Evolutionary conservation across 2,113 vertebrate species (phyloP), one percentile per base, ranked within the genome.

Genomic region (Labeo rohita): DNA sequence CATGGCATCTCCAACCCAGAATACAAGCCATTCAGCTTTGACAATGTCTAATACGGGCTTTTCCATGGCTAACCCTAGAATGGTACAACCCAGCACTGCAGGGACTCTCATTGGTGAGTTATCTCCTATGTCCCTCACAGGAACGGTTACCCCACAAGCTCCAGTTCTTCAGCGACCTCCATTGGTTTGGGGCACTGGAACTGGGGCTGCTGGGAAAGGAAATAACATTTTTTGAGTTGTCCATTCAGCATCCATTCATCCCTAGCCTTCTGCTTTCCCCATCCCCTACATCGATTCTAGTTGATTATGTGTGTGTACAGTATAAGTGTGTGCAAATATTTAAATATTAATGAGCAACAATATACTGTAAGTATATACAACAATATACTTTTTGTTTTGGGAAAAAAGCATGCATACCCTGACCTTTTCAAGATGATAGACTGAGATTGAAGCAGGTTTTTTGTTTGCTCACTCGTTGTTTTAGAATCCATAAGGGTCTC

Each of bases 211-310:
- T 0, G 43, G 8, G 16, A 83, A 52, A 34, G 45, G 66, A 43
- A 89, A 77, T 72, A 84, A n/a, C 6, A 91, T 91, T 0, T 93
- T 0, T 93, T 93, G 77, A 90, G 66, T 80, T 91, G 21, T 77
- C 91, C 66, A 92, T 84, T 89, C 1, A 75, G 2, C 34, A 43
- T 1, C 34, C 18, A 49, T 34, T 52, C 13, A 63, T 59, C 70
- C 39, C 47, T 76, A 68, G 10, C 74, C 45, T 56, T 15, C 54
- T 28, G 1, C 15, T 16, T 68, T 63, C 11, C 45, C n/a, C 3
- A 34, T 8, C 52, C n/a, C 18, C 2, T 52, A 77, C 36, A 74
- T 13, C 6, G 8, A 56, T 80, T 2, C 74, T 61, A 68, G 16
- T 52, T 83, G 47, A 77, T 36, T 68, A 49, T 66, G 45, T 68